These are phyloP conservation scores for Mesorhabditis belari DNA, from an alignment of 2,888 invertebrate species.

Conservation along the genomic window DNA sequence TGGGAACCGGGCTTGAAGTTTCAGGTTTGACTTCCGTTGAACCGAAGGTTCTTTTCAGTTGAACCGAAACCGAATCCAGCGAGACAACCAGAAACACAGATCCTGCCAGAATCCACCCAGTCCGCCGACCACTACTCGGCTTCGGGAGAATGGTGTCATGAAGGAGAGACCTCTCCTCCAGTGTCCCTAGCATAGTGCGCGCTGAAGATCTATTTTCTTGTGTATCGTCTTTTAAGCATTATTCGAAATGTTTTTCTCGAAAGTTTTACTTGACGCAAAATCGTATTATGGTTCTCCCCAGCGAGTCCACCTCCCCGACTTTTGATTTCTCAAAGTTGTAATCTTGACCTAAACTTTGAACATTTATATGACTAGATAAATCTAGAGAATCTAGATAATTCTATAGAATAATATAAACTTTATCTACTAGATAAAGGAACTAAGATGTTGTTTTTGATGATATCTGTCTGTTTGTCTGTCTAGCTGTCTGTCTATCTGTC, in stretches of 20 bases:
- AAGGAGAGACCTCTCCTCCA: constrained; percentile 83
- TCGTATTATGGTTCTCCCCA: constrained; percentile 91
- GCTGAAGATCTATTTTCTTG: constrained; percentile 58
- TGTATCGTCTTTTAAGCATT: background rate
- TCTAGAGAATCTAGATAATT: too few species aligned
- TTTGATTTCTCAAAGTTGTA: constrained; percentile 98
- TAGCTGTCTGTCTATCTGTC: too few species aligned
- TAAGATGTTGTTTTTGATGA: too few species aligned
- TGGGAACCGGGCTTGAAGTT: too few species aligned
- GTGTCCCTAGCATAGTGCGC: constrained; percentile 99
- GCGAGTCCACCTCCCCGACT: constrained; percentile 92
- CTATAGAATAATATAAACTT: too few species aligned
- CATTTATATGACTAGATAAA: too few species aligned
- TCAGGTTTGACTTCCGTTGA: too few species aligned
- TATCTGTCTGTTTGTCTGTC: too few species aligned
- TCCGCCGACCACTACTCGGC: constrained; percentile 21
- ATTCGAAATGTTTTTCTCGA: background rate
- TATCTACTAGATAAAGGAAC: too few species aligned
- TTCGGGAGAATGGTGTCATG: constrained; percentile 84
- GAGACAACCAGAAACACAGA: background rate
- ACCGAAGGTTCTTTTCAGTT: too few species aligned
- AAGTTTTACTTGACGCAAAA: constrained; percentile 68
- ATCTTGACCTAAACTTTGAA: constrained; percentile 80
- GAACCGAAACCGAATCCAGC: background rate
- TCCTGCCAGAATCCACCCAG: background rate